These are phyloP conservation scores for Drosophila trapezifrons DNA, from an alignment of 1,140 invertebrate species.

Conservation along the genomic window DNA sequence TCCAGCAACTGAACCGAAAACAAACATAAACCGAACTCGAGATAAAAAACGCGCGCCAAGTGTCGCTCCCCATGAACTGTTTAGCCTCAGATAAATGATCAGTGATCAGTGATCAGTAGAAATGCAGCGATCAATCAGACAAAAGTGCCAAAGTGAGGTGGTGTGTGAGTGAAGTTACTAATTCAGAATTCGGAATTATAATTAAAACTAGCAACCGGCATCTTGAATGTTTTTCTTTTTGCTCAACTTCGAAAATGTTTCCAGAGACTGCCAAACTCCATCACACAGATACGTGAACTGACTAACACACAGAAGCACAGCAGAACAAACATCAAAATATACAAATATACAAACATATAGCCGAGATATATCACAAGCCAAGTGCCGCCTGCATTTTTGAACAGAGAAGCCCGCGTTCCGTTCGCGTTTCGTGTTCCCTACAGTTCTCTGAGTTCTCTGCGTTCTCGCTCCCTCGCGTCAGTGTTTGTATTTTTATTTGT, in stretches of 20 bases:
- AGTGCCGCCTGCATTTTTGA: constrained; percentile 56
- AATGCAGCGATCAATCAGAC: constrained; percentile 19
- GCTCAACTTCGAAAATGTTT: background rate
- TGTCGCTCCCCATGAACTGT: background rate
- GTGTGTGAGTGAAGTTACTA: background rate
- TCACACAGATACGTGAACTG: constrained; percentile 18
- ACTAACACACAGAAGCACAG: background rate
- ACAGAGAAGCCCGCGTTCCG: constrained; percentile 25
- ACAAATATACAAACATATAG: constrained; percentile 12
- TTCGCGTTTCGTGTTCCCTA: background rate
- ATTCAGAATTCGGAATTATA: background rate
- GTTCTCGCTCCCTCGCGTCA: constrained; percentile 24
- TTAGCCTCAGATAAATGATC: constrained; percentile 1
- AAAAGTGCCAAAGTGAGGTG: constrained; percentile 15
- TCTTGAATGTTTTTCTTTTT: background rate
- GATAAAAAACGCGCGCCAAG: constrained; percentile 55
- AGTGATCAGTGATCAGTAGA: constrained; percentile 6
- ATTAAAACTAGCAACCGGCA: constrained; percentile 6
- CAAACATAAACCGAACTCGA: constrained; percentile 9
- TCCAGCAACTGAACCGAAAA: constrained; percentile 10
- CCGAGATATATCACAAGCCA: constrained; percentile 33
- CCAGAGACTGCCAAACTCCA: constrained; percentile 19
- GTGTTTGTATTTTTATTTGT: constrained; percentile 32
- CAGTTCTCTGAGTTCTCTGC: background rate
- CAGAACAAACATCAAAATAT: constrained; percentile 20